phyloP scores from a whole-genome alignment of 2,113 vertebrate genomes.

The Nerophis ophidion region DNA sequence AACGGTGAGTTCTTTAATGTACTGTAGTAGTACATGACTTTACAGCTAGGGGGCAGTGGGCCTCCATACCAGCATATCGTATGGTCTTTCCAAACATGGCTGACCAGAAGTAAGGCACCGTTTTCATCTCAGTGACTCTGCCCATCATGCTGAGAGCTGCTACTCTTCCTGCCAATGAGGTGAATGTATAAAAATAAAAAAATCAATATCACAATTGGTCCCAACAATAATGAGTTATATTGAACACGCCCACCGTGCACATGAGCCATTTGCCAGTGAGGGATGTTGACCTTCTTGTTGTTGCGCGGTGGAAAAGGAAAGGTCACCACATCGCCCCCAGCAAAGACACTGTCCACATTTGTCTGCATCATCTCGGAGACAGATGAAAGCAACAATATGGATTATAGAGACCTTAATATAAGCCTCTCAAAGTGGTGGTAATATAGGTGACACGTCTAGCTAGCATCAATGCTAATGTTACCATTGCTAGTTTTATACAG shows the following conservation, averaged over 20 bases:
- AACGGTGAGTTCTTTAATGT: neutral
- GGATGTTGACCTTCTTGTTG: conserved; percentile 94
- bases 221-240: neutral
- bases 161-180: conserved; percentile 74
- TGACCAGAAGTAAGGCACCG: conserved; percentile 92
- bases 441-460: neutral
- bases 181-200: neutral
- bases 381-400: neutral
- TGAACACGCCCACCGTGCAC: conserved; percentile 79
- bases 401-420: neutral
- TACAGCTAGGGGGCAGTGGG: conserved; percentile 48
- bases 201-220: neutral
- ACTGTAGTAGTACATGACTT: neutral
- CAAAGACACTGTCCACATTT: conserved; percentile 84
- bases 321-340: conserved; percentile 84
- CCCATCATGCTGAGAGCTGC: conserved; percentile 93
- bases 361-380: conserved; percentile 88
- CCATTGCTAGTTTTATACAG: too few relatives aligned
- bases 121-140: conserved; percentile 82
- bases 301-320: conserved; percentile 86
- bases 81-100: conserved; percentile 96
- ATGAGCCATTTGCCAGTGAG: conserved; percentile 98
- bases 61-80: conserved; percentile 81
- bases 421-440: neutral
- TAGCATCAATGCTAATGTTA: too few relatives aligned